Conservation (phyloP, 1,140 invertebrate species). For the Drosophila nikananu region DNA sequence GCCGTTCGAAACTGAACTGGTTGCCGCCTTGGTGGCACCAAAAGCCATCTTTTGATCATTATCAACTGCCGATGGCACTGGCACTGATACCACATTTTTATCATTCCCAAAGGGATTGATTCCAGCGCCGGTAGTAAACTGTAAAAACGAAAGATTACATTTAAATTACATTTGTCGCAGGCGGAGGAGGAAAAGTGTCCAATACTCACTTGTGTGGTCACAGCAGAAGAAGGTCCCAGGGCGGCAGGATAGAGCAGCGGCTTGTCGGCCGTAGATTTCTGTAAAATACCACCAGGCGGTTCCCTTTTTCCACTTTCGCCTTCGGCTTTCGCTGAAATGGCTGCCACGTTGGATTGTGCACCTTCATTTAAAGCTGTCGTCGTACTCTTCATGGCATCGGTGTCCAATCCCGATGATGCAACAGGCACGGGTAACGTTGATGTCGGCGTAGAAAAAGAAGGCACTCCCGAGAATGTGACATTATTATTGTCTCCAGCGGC, state of each 20-base stretch:
- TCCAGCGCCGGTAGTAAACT: slow-evolving; percentile 37
- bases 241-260: slow-evolving; percentile 22
- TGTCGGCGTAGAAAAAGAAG: slow-evolving; percentile 20
- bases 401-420: background rate
- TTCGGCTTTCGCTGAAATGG: background rate
- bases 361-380: slow-evolving; percentile 18
- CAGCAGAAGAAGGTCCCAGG: background rate
- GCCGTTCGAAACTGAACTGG: slow-evolving; percentile 29
- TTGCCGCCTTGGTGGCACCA: slow-evolving; percentile 21
- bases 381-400: slow-evolving; percentile 4
- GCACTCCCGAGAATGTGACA: slow-evolving; percentile 24
- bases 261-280: slow-evolving; percentile 37
- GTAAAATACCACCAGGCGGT: slow-evolving; percentile 9
- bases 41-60: slow-evolving; percentile 47
- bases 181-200: background rate
- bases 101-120: slow-evolving; percentile 44
- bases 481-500: slow-evolving; percentile 50
- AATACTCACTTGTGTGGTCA: slow-evolving; percentile 57
- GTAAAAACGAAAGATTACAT: background rate
- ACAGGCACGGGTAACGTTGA: slow-evolving; percentile 3
- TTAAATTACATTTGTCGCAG: rapidly evolving
- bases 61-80: background rate
- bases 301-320: slow-evolving; percentile 16
- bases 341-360: background rate
- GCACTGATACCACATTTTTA: slow-evolving; percentile 19